phyloP scores from a whole-genome alignment of 2,888 invertebrate genomes.

The Trissonchulus sp. region DNA sequence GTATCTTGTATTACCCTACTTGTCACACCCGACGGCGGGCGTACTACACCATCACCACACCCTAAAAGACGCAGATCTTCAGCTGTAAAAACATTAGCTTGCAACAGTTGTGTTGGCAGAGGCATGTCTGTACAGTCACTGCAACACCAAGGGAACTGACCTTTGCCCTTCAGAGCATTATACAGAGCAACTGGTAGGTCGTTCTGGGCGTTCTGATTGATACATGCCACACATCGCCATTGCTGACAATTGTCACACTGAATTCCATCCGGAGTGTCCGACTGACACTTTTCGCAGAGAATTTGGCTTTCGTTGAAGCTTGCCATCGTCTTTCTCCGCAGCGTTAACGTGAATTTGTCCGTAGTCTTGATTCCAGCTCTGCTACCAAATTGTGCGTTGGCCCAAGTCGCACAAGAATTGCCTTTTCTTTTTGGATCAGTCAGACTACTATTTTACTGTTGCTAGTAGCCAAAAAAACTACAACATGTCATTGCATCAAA shows the following conservation, averaged over 20 bases:
- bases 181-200: neutral
- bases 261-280: neutral
- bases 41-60: no score
- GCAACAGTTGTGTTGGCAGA: neutral
- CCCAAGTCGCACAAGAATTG: no score
- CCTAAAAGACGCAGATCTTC: neutral
- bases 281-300: neutral
- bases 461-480: no score
- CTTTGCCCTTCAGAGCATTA: neutral
- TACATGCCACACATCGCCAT: neutral
- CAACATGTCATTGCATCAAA: no score
- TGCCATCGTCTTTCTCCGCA: no score
- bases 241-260: neutral
- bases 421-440: no score
- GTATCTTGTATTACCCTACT: no score
- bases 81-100: neutral
- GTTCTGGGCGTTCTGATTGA: neutral
- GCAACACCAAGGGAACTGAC: neutral
- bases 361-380: neutral
- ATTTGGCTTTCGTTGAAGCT: neutral
- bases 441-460: no score
- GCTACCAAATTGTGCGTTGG: slow-evolving; percentile 1
- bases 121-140: neutral
- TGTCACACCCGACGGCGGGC: no score
- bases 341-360: neutral